Percentiles rank a stretch among this genome's conserved stretches.
phyloP scores from a whole-genome alignment of 2,888 invertebrate genomes.

The Trichopoda pennipes region DNA sequence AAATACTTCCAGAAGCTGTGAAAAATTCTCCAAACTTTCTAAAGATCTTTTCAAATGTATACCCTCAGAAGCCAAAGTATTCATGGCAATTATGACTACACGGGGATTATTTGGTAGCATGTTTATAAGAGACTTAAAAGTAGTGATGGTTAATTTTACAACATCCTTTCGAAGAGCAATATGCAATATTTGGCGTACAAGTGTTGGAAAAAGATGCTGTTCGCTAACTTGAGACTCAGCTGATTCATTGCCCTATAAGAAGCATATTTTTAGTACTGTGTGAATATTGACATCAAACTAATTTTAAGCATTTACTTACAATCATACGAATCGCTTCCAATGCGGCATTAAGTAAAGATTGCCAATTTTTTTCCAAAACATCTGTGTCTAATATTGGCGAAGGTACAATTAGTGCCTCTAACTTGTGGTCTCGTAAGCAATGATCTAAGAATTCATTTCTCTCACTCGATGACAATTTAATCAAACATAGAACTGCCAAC shows the following conservation, averaged over 20 bases:
- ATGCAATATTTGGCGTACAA: constrained; percentile 72
- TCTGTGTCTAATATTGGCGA: constrained; percentile 72
- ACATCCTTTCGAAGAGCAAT: constrained; percentile 71
- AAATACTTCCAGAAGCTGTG: constrained; percentile 59
- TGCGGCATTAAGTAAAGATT: constrained; percentile 72
- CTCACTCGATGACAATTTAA: constrained; percentile 72
- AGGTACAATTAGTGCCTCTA: constrained; percentile 73
- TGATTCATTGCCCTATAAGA: constrained; percentile 38
- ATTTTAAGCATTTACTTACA: constrained; percentile 38
- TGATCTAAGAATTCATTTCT: constrained; percentile 71
- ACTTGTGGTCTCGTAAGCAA: constrained; percentile 72
- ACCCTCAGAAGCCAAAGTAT: constrained; percentile 71
- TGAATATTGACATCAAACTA: background rate
- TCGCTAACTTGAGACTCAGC: constrained; percentile 69
- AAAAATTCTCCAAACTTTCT: constrained; percentile 56
- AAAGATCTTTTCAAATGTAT: constrained; percentile 62
- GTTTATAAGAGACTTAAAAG: constrained; percentile 71
- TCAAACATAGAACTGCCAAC: constrained; percentile 75
- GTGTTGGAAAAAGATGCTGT: constrained; percentile 72
- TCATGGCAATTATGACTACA: constrained; percentile 72
- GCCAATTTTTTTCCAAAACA: constrained; percentile 74
- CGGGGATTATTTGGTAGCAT: constrained; percentile 68
- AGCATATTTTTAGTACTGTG: background rate
- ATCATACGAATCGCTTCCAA: constrained; percentile 71
- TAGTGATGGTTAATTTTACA: constrained; percentile 70